A percentile compares a stretch with the other conserved stretches of the same genome.
These are phyloP conservation scores for Lontra canadensis DNA, from an alignment of 2,113 vertebrate genomes.

Conservation along the genomic window DNA sequence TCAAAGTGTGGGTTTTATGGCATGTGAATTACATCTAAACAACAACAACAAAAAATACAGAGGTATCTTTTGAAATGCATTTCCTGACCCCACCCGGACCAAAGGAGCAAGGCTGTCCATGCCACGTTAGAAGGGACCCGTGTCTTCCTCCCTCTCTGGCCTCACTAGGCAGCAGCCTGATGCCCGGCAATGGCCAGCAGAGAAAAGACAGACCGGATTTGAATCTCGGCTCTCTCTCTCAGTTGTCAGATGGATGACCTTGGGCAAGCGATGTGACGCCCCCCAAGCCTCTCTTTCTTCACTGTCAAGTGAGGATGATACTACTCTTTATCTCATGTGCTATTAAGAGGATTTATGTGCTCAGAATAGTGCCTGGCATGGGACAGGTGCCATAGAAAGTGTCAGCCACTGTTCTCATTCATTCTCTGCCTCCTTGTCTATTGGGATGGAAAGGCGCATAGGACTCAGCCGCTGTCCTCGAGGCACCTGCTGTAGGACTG, in stretches of 20 bases:
- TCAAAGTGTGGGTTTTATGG: not conserved
- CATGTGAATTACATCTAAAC: not conserved
- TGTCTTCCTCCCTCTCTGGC: not conserved
- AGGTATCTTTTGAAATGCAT: not conserved
- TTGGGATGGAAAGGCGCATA: not conserved
- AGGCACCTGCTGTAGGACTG: not conserved
- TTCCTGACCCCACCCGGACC: not conserved
- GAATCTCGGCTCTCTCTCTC: not conserved
- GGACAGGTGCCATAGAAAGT: not conserved
- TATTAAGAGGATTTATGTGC: not conserved
- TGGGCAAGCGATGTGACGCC: not conserved
- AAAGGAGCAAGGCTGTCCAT: not conserved
- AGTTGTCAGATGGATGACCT: not conserved
- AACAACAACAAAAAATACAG: not conserved
- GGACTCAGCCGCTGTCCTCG: not conserved
- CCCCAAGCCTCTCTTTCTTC: not conserved
- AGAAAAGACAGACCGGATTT: not conserved
- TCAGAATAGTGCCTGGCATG: not conserved
- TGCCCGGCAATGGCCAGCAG: not conserved
- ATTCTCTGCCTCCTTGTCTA: not conserved
- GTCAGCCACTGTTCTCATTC: fast-evolving
- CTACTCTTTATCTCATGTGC: not conserved
- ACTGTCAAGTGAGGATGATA: not conserved
- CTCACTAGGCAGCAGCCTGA: not conserved
- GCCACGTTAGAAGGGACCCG: not conserved